Evolutionary conservation across 2,888 invertebrate species (phyloP), one percentile per base, ranked within the genome.

Genomic region (Chymomyza amoena): DNA sequence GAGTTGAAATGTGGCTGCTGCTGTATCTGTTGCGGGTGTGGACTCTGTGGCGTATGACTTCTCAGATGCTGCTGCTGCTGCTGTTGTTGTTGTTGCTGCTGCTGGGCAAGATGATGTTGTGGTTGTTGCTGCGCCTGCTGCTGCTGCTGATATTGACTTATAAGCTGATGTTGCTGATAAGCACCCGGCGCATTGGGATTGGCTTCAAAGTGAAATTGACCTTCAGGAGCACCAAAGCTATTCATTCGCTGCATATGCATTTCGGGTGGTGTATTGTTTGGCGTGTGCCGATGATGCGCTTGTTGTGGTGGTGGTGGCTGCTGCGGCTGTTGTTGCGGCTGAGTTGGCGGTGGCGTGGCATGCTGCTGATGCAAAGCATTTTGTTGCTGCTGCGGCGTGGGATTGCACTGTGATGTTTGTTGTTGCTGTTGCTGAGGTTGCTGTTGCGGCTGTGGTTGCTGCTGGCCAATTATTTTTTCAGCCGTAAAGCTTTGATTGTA

Each of bases 401-500:
- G 28, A 63, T 52, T 45, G 39, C 39, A 45, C 13, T 45, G 39
- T 13, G 39, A 45, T 45, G 39, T 13, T 45, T 45, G 39, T 45
- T 45, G 39, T 45, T 71, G 65, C 63, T 79, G 84, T 57, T 75
- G 79, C 64, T 79, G 84, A 59, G 75, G 79, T 50, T 56, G 78
- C 10, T 73, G 77, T 52, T 80, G 82, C 66, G 82, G 84, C 67
- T 84, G 81, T 67, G 79, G 88, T 45, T 80, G 80, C 52, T 85
- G 87, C 71, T 89, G 89, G 61, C 87, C 87, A 60, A 90, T 80
- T 71, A 90, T 70, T 72, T 91, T 91, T 32, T 91, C 91, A 71
- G 90, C 89, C 76, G 80, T 91, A 82, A 91, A 91, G 82, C 87
- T 91, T 82, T 90, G 91, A 80, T 88, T 90, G 81, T 91, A 91